Conservation (phyloP, 2,888 invertebrate species). For the Diplolepis rosae region DNA sequence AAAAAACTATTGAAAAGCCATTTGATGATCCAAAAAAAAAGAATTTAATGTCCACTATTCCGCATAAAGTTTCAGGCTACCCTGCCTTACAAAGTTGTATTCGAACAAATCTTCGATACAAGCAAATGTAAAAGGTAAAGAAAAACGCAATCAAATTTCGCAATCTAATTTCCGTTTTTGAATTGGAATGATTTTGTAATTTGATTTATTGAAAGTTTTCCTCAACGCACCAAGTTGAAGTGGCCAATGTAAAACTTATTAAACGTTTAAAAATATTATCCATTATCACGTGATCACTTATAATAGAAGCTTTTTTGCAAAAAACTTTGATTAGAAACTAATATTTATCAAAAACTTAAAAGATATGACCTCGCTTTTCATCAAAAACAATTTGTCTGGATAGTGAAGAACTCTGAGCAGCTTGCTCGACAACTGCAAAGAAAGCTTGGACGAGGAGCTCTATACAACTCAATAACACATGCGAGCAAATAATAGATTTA, state of each 20-base stretch:
- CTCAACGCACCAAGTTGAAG: not conserved
- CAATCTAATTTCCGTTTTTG: constrained; percentile 20
- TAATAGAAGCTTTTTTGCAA: constrained; percentile 12
- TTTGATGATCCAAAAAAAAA: constrained; percentile 23
- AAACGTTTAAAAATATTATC: constrained; percentile 7
- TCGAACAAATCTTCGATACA: not conserved
- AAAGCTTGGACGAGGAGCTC: constrained; percentile 46
- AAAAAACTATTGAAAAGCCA: constrained; percentile 1
- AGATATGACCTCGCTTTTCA: constrained; percentile 14
- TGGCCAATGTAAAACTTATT: constrained; percentile 23
- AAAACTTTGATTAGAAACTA: not conserved
- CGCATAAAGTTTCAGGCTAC: constrained; percentile 7
- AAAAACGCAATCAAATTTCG: constrained; percentile 25
- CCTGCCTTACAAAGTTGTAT: constrained; percentile 5
- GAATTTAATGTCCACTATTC: constrained; percentile 23
- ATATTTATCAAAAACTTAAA: constrained; percentile 21
- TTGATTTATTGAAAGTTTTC: constrained; percentile 24
- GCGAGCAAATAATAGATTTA: constrained; percentile 66
- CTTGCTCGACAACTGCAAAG: constrained; percentile 21
- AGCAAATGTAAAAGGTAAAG: constrained; percentile 22
- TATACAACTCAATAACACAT: constrained; percentile 61
- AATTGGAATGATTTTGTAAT: constrained; percentile 28
- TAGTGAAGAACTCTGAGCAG: constrained; percentile 30
- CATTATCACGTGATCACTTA: constrained; percentile 8
- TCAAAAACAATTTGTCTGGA: constrained; percentile 23